A percentile compares a stretch with the other conserved stretches of the same genome.
phyloP scores from a whole-genome alignment of 2,113 vertebrate genomes.

The Anguilla japonica region DNA sequence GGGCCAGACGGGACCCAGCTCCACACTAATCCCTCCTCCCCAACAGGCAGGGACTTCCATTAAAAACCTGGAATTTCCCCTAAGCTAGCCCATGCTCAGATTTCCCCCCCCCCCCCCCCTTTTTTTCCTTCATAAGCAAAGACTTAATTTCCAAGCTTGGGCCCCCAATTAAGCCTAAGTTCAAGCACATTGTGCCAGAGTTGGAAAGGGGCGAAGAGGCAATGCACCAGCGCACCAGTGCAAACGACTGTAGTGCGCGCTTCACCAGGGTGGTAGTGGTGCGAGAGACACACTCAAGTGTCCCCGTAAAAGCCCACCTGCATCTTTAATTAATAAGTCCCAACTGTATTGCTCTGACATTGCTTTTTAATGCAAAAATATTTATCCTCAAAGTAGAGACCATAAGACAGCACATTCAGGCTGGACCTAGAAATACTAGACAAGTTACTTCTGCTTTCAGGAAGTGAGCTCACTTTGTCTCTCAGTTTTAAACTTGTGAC shows the following conservation, averaged over 20 bases:
- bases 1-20: neutral
- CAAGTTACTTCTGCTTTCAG: no score
- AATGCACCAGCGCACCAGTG: neutral
- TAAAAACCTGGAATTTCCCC: slow-evolving; percentile 6
- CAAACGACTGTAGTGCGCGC: neutral
- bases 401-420: no score
- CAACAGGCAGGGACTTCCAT: neutral
- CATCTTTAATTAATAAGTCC: neutral
- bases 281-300: neutral
- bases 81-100: neutral
- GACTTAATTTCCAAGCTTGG: neutral
- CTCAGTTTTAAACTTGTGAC: no score
- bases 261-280: neutral
- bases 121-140: neutral
- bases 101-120: neutral
- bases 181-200: neutral
- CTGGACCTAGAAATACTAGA: no score
- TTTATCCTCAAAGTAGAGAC: no score
- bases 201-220: neutral
- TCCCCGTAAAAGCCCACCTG: neutral
- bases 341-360: neutral
- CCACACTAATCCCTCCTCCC: neutral
- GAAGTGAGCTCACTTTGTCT: no score
- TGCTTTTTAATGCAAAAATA: neutral
- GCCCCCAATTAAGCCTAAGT: slow-evolving; percentile 12